Conservation (phyloP, 2,113 vertebrate species). For the Anolis sagrei region DNA sequence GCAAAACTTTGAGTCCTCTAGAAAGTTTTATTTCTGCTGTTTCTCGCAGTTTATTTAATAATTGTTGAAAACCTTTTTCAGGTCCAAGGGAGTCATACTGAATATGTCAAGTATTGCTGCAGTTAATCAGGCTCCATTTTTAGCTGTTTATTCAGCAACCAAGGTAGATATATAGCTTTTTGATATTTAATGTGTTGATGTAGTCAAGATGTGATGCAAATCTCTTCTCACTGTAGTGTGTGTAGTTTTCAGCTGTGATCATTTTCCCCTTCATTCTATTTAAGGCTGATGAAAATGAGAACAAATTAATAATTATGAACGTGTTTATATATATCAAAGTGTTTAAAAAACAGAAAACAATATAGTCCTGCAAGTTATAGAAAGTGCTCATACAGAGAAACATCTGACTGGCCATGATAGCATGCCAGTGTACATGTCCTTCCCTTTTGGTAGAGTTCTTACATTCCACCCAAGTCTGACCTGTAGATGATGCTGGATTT, state of each 20-base stretch:
- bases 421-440: no score
- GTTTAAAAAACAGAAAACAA: not conserved
- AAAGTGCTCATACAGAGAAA: not conserved
- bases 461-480: no score
- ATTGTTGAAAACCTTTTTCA: constrained; percentile 55
- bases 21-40: not conserved
- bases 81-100: constrained; percentile 87
- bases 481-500: no score
- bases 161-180: constrained; percentile 81
- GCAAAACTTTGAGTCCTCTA: not conserved
- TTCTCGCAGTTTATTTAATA: constrained; percentile 12
- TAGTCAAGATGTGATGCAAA: not conserved
- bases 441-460: no score
- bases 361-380: not conserved
- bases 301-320: no score
- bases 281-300: not conserved
- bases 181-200: not conserved
- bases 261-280: not conserved
- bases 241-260: not conserved
- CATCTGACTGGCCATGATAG: not conserved
- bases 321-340: not conserved
- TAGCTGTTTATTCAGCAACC: constrained; percentile 90
- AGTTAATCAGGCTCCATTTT: constrained; percentile 81
- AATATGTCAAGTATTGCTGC: constrained; percentile 90
- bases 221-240: not conserved